Evolutionary conservation across 2,113 vertebrate species (phyloP).

Genomic region (Engraulis encrasicolus): DNA sequence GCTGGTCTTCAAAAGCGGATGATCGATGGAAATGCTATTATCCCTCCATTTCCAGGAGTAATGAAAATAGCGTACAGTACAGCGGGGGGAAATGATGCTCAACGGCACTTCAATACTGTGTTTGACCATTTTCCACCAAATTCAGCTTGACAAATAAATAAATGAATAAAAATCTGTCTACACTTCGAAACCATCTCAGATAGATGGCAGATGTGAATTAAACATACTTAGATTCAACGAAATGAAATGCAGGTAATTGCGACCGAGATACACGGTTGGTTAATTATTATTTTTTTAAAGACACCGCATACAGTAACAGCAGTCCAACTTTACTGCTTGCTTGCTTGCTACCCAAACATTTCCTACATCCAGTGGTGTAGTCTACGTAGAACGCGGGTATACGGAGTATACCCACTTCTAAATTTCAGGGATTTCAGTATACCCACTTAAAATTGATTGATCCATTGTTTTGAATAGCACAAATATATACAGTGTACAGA

Average conservation of each 20-base stretch:
- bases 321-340: neutral
- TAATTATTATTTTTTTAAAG: no score
- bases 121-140: neutral
- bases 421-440: no score
- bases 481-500: no score
- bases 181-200: neutral
- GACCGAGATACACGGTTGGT: neutral
- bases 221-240: neutral
- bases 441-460: no score
- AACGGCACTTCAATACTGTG: neutral
- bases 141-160: neutral
- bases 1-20: neutral
- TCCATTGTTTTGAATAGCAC: no score
- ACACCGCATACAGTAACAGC: neutral
- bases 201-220: neutral
- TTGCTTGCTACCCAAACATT: neutral
- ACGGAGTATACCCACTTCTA: no score
- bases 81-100: neutral
- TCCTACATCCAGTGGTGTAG: no score
- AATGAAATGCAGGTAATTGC: neutral
- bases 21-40: conserved; percentile 27
- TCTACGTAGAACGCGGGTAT: no score
- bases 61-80: neutral
- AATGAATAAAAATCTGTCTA: neutral
- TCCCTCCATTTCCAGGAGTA: neutral